Base-by-base conservation (phyloP, 1,140 invertebrate genomes). In the Drosophila nasuta region DNA sequence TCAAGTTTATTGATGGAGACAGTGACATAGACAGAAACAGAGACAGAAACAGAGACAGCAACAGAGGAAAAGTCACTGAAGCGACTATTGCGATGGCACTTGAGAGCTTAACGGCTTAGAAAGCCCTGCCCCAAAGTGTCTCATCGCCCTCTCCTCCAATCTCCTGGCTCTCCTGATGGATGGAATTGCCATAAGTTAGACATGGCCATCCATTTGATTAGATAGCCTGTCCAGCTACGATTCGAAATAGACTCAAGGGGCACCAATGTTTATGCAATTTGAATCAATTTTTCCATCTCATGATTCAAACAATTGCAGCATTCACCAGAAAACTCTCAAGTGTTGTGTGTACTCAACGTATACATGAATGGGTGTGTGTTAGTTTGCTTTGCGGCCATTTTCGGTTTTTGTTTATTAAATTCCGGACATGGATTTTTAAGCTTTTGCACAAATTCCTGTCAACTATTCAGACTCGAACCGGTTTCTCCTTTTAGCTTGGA, bases 21-120 rank as follows among this genome's bases (percentile, higher is more conserved):
- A 43, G 17, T 46, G 45, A 41, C 15, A 33, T 0, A 11, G 38
- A 28, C 5, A 45, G 35, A 20, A 15, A 46, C 25, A 35, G 38
- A 65, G 46, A 43, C 33, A 35, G 38, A 65, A 17, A 43, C 33
- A 17, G 49, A 30, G 28, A 25, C 15, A 10, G 13, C 3, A 25
- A 17, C 8, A 51, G 57, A n/a, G 45, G 28, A 58, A 54, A 56
- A 56, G 52, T 33, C 57, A 51, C 66, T 25, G 41, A 33, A 41
- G 15, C 49, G 67, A 70, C 58, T 49, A 48, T 71, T 38, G 49
- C 30, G 52, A 57, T 64, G 75, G 65, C 77, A 77, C 65, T 81
- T 66, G 68, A 51, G 45, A 85, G 81, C 81, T 83, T 75, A 83
- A 83, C 81, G 81, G 77, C 77, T 83, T 83, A 70, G 77, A 81